Evolutionary conservation across 2,113 vertebrate genomes (phyloP), one percentile per base, ranked within the genome.

Genomic region (Pagrus major): DNA sequence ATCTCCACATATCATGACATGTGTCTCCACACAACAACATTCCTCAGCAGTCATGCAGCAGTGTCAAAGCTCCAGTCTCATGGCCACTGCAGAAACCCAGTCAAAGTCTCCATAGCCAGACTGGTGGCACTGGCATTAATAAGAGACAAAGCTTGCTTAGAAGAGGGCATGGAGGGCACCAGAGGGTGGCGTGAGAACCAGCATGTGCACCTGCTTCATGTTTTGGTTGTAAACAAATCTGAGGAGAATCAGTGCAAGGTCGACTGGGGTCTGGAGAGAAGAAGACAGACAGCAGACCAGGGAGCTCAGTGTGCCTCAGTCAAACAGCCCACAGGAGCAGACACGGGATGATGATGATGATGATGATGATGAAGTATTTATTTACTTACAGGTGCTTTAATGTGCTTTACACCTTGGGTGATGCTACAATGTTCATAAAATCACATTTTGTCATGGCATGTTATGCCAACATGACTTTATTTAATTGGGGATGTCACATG

Each of bases 221-320:
- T 87, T 90, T 86, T 85, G 80, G 83, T 71, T 81, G 86, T 81
- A 78, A 85, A 86, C 82, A 89, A 90, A 76, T 39, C 47, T 16
- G 16, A 85, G 74, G 66, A 80, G 60, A 82, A 84, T 82, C 66
- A 41, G 46, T 9, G n/a, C 55, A 39, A 80, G 71, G 83, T 86
- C 83, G 76, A 20, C 61, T n/a, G 44, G 47, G 72, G 84, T 49
- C 49, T 49, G 46, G 74, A 49, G 56, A 83, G 46, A 56, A 39
- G 42, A 21, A 78, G 68, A 63, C 23, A 39, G 58, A n/a, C n/a
- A n/a, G n/a, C 44, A 46, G 79, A 59, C 37, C 29, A 25, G 27
- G 78, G 68, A 73, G 66, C 20, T 41, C 41, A 64, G 77, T 59
- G 6, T 16, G 41, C 60, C 69, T 60, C 31, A 31, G 41, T 9